A percentile compares a stretch with the other conserved stretches of the same genome.
Evolutionary conservation across 1,140 invertebrate species (phyloP).

Genomic region (Diabrotica undecimpunctata): DNA sequence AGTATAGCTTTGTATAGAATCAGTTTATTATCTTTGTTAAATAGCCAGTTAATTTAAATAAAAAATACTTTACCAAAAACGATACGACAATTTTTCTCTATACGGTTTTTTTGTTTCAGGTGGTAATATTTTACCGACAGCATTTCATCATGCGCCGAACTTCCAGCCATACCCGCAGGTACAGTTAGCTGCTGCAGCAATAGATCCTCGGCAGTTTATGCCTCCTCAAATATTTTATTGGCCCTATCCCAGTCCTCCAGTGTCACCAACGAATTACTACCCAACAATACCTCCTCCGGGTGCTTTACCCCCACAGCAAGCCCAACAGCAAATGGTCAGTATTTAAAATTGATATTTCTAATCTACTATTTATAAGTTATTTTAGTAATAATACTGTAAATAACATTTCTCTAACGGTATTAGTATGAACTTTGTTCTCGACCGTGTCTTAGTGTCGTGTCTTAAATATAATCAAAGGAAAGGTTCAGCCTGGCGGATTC

Average conservation of each 20-base stretch:
- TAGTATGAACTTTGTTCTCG: slow-evolving; percentile 6
- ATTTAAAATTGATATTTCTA: slow-evolving; percentile 6
- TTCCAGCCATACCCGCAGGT: slow-evolving; percentile 48
- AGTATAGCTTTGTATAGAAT: too few species aligned
- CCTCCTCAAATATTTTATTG: slow-evolving; percentile 72
- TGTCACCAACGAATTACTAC: slow-evolving; percentile 83
- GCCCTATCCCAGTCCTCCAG: slow-evolving; percentile 88
- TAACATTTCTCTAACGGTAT: not conserved
- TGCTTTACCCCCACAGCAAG: slow-evolving; percentile 34
- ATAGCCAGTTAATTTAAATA: too few species aligned
- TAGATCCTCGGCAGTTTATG: slow-evolving; percentile 48
- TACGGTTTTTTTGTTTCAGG: slow-evolving; percentile 41
- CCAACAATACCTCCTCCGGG: slow-evolving; percentile 53
- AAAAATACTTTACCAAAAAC: too few species aligned
- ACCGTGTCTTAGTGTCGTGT: not conserved
- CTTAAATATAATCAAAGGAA: too few species aligned
- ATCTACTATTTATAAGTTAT: too few species aligned
- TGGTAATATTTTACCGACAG: slow-evolving; percentile 56
- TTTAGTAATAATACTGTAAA: too few species aligned
- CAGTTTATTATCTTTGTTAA: too few species aligned
- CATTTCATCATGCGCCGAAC: slow-evolving; percentile 48
- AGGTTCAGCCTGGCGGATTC: too few species aligned
- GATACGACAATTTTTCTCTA: not conserved
- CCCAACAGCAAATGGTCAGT: slow-evolving; percentile 41
- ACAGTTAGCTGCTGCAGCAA: slow-evolving; percentile 47